These are phyloP conservation scores for Heloderma charlesbogerti DNA, from an alignment of 2,113 vertebrate species.

Conservation along the genomic window DNA sequence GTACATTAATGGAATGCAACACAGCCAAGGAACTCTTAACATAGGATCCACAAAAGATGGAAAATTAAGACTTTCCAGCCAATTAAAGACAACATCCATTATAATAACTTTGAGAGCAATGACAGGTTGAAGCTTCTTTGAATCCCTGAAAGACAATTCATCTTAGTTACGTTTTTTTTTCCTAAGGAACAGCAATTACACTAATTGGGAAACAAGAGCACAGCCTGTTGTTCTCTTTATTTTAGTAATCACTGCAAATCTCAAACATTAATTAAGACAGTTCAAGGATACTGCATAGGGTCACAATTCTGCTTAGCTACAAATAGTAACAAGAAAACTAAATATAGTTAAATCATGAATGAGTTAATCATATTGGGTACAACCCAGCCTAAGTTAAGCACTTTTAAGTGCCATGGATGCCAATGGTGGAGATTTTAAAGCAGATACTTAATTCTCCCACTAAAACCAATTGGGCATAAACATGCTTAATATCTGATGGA, in stretches of 20 bases:
- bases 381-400: not conserved
- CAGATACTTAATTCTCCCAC: not conserved
- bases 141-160: conserved; percentile 15
- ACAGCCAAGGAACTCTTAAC: not conserved
- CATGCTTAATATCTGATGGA: not conserved
- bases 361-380: not conserved
- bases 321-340: conserved; percentile 9
- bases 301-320: not conserved
- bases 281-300: conserved; percentile 14
- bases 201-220: conserved; percentile 15
- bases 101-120: not conserved
- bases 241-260: conserved; percentile 22
- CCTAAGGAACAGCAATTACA: not conserved
- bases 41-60: not conserved
- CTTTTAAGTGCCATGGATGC: not conserved
- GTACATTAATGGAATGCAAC: not conserved
- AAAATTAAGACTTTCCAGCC: not conserved
- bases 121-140: conserved; percentile 27
- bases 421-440: not conserved
- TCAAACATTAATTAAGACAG: conserved; percentile 15
- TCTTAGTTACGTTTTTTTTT: not conserved
- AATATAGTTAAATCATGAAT: not conserved
- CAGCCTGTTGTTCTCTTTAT: conserved; percentile 27
- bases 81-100: not conserved
- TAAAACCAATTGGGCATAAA: not conserved